Percentiles rank a stretch among this genome's conserved stretches.
phyloP scores from a whole-genome alignment of 2,888 invertebrate species.

The Prosopocoilus inquinatus region DNA sequence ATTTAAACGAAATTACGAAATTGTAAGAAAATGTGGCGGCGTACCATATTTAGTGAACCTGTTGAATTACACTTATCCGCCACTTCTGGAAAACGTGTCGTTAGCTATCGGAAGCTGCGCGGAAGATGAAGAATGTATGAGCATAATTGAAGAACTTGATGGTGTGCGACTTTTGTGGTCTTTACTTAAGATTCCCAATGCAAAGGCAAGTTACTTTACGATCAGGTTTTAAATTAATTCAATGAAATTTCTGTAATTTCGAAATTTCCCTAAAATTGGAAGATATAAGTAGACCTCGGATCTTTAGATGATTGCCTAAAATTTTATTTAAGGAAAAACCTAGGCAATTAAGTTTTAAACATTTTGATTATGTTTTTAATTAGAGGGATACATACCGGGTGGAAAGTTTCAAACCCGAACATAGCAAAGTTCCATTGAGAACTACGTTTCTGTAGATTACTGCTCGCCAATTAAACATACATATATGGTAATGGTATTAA shows the following conservation, averaged over 20 bases:
- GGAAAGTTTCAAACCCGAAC: no score
- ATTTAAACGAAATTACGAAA: conserved; percentile 71
- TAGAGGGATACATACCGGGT: no score
- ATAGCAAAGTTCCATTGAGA: no score
- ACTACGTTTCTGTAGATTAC: no score
- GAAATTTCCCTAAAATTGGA: no score
- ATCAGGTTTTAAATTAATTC: background rate
- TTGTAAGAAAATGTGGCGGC: conserved; percentile 73
- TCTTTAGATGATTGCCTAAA: no score
- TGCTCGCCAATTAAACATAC: no score
- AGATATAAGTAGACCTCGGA: no score
- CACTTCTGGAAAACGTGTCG: conserved; percentile 84
- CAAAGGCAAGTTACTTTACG: conserved; percentile 44
- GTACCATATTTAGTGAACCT: conserved; percentile 76
- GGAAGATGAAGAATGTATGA: conserved; percentile 74
- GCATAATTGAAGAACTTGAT: conserved; percentile 80
- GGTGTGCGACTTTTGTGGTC: conserved; percentile 93
- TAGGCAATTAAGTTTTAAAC: no score
- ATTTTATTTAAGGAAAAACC: no score
- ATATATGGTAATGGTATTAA: no score
- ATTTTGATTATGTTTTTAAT: no score
- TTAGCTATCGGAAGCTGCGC: conserved; percentile 79
- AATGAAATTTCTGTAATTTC: background rate
- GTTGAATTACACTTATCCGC: conserved; percentile 81
- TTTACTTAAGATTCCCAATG: conserved; percentile 80